phyloP scores from a whole-genome alignment of 2,888 invertebrate genomes.

The Idaea straminata region DNA sequence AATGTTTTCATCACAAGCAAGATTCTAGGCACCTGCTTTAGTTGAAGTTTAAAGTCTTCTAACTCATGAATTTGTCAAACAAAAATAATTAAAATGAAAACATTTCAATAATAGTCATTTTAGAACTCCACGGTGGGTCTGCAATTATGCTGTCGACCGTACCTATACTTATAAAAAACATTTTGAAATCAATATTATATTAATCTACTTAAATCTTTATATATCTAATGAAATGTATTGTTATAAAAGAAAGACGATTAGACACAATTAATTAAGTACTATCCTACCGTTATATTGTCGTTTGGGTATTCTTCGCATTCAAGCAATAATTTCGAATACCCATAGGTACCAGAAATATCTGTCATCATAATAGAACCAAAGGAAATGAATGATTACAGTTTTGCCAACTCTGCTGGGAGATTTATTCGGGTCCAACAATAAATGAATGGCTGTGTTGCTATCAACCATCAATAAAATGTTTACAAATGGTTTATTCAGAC shows the following conservation, averaged over 20 bases:
- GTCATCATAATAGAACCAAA: slow-evolving; percentile 22
- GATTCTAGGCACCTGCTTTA: too few species aligned
- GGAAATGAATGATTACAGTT: slow-evolving; percentile 60
- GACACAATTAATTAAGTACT: not conserved
- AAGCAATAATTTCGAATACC: slow-evolving; percentile 23
- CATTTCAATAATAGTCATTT: too few species aligned
- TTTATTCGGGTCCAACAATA: slow-evolving; percentile 59
- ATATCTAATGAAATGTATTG: too few species aligned
- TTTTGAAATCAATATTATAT: too few species aligned
- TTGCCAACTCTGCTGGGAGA: slow-evolving; percentile 48
- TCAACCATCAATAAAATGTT: slow-evolving; percentile 62
- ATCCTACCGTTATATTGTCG: not conserved
- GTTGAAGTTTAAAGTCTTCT: too few species aligned
- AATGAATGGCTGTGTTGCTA: slow-evolving; percentile 51
- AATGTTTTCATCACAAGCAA: too few species aligned
- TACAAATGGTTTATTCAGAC: slow-evolving; percentile 50
- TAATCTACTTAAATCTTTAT: too few species aligned
- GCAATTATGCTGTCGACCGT: too few species aligned
- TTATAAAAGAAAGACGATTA: not conserved
- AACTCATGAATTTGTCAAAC: too few species aligned
- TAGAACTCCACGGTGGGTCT: too few species aligned
- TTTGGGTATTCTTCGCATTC: slow-evolving; percentile 10
- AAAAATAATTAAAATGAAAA: too few species aligned
- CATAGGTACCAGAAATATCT: slow-evolving; percentile 18
- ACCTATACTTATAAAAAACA: too few species aligned